phyloP scores from a whole-genome alignment of 2,888 invertebrate genomes.

The Homarus gammarus region DNA sequence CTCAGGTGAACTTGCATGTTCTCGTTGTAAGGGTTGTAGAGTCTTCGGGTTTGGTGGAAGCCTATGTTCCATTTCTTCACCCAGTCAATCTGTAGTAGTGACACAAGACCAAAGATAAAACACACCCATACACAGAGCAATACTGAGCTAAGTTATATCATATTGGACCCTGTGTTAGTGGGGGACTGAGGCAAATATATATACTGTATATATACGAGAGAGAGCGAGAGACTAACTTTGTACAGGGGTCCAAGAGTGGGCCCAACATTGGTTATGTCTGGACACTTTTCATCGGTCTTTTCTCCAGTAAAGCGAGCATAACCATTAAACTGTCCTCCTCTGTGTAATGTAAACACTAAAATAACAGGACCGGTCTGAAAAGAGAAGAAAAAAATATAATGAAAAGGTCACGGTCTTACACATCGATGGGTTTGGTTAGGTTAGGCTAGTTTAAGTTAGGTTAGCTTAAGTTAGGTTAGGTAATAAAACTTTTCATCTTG shows the following conservation, averaged over 20 bases:
- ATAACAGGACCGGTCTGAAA: conserved; percentile 79
- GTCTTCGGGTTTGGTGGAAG: conserved; percentile 81
- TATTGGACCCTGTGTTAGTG: neutral
- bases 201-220: neutral
- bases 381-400: neutral
- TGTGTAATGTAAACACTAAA: conserved; percentile 82
- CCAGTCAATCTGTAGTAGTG: conserved; percentile 80
- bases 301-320: conserved; percentile 79
- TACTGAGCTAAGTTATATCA: no score
- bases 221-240: conserved; percentile 61
- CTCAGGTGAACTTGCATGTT: conserved; percentile 82
- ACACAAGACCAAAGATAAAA: no score
- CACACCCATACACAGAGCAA: no score
- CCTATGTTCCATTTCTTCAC: conserved; percentile 80
- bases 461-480: no score
- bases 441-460: no score
- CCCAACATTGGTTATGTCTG: conserved; percentile 78
- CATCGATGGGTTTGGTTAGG: no score
- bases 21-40: conserved; percentile 83
- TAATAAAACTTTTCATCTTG: no score
- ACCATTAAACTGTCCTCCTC: conserved; percentile 81
- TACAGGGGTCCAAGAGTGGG: conserved; percentile 79
- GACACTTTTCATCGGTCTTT: conserved; percentile 78
- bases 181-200: neutral
- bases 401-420: no score